phyloP scores from a whole-genome alignment of 2,888 invertebrate genomes.

The Kryphioiulus occultus region DNA sequence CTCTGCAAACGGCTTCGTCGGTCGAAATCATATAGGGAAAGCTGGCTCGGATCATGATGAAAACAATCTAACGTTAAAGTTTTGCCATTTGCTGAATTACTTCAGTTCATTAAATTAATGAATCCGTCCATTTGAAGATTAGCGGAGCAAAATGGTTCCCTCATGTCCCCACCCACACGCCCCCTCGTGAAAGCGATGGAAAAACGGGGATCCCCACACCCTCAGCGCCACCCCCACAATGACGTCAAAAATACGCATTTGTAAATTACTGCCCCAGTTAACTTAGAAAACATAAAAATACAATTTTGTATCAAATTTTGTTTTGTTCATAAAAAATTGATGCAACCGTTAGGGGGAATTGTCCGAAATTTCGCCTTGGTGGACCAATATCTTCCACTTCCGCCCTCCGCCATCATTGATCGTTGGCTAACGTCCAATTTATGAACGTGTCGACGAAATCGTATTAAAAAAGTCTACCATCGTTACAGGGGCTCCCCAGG shows the following conservation, averaged over 20 bases:
- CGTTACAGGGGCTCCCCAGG: neutral
- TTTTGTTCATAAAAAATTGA: too few species aligned
- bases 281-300: too few species aligned
- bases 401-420: constrained; percentile 4
- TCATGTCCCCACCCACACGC: constrained; percentile 12
- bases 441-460: neutral
- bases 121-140: constrained; percentile 52
- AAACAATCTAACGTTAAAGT: constrained; percentile 50
- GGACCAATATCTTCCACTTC: neutral
- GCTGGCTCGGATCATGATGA: constrained; percentile 27
- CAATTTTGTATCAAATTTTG: too few species aligned
- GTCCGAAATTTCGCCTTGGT: neutral
- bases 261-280: too few species aligned
- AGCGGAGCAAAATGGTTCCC: constrained; percentile 47
- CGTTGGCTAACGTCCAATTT: constrained; percentile 23
- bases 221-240: neutral
- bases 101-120: constrained; percentile 52
- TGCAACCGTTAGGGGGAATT: too few species aligned
- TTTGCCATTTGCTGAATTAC: constrained; percentile 52
- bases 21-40: neutral
- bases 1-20: neutral
- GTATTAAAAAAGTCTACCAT: neutral
- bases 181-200: neutral
- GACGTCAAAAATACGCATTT: too few species aligned
- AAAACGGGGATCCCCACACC: neutral